Evolutionary conservation across 2,113 vertebrate genomes (phyloP), one percentile per base, ranked within the genome.

Genomic region (Sinocyclocheilus anophthalmus): DNA sequence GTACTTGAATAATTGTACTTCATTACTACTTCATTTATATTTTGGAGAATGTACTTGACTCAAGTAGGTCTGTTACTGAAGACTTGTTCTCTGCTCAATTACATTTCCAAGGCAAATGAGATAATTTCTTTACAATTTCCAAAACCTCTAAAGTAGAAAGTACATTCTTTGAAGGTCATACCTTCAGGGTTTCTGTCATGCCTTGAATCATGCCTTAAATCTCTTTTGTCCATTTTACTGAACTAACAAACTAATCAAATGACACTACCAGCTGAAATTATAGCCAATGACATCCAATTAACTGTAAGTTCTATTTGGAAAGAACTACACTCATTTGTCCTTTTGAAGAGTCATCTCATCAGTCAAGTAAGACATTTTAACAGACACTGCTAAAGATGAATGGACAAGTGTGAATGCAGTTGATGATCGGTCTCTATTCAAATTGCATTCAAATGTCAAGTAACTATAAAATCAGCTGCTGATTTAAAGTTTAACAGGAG

Each of bases 281-380:
- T 12, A 59, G 26, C 8, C 55, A 59, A 22, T 22, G 50, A 57
- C 30, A 61, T 61, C 11, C 48, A 76, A 18, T 76, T 48, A 53
- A 53, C n/a, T 76, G 20, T n/a, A 53, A 53, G 45, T 76, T 76
- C 48, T 26, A 16, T 30, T 76, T 30, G 75, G 48, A n/a, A 76
- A 53, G 77, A 79, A 61, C 77, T 79, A 59, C 53, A 61, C 18
- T 39, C 30, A 79, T 79, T 61, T 61, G 77, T 79, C 55, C 50
- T 61, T 37, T 37, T 22, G 4, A 79, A 79, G 4, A 79, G 18
- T 53, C 45, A 53, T 76, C 13, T 10, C 48, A 76, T 76, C 7
- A 10, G 48, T 76, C 24, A 76, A 76, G 48, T 11, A 26, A 16
- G 48, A 76, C 75, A 53, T 53, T 53, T 76, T 26, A 76, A 76